A percentile compares a stretch with the other conserved stretches of the same genome.
Evolutionary conservation across 2,113 vertebrate genomes (phyloP).

Genomic region (Maccullochella peelii): DNA sequence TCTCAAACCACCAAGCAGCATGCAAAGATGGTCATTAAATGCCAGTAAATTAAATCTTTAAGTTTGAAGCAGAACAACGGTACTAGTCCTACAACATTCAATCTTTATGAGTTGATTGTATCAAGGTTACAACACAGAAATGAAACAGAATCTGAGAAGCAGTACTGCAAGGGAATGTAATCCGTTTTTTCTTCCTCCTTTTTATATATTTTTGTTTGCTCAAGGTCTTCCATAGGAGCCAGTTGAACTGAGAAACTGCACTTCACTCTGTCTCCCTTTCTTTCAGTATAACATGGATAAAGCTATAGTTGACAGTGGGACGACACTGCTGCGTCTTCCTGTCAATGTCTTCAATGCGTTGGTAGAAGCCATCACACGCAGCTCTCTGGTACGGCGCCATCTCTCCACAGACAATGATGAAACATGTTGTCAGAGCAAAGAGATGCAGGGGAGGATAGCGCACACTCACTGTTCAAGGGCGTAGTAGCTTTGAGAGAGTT

Average conservation of each 20-base stretch:
- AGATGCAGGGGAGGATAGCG: constrained; percentile 38
- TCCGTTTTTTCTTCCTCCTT: constrained; percentile 41
- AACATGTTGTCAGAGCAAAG: constrained; percentile 66
- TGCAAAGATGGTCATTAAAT: background rate
- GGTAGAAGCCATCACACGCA: constrained; percentile 89
- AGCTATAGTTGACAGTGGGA: constrained; percentile 98
- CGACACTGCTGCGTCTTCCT: constrained; percentile 94
- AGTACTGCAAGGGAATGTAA: background rate
- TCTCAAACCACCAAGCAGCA: background rate
- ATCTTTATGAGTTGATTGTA: constrained; percentile 1
- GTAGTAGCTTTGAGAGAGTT: constrained; percentile 29
- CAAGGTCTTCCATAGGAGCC: constrained; percentile 46
- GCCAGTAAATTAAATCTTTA: background rate
- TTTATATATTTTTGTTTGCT: constrained; percentile 39
- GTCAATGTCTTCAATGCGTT: constrained; percentile 93
- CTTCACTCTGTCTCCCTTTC: constrained; percentile 27
- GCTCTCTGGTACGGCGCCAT: constrained; percentile 88
- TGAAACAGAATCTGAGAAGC: background rate
- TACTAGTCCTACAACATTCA: background rate
- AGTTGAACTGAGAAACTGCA: constrained; percentile 27
- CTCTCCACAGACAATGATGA: constrained; percentile 60
- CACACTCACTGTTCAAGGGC: constrained; percentile 60
- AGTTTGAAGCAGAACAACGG: background rate
- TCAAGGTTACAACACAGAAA: constrained; percentile 27
- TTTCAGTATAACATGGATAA: constrained; percentile 95